Conservation (phyloP, 2,888 invertebrate genomes). For the Ornithoptera priamus region DNA sequence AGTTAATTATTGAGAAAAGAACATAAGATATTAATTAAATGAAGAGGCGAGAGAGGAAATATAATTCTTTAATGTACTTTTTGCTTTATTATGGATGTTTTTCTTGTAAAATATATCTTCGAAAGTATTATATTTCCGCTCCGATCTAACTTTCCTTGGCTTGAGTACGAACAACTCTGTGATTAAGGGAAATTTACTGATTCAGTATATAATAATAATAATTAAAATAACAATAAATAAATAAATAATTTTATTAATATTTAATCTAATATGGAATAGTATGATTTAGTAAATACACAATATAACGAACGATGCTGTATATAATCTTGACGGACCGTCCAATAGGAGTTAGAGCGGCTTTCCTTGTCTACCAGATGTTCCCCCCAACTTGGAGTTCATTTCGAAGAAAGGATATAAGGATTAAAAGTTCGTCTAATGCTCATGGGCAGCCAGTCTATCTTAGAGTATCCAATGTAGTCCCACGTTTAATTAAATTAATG, state of each 20-base stretch:
- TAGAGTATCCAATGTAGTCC: constrained; percentile 4
- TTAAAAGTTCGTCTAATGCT: constrained; percentile 67
- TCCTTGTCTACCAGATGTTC: constrained; percentile 51
- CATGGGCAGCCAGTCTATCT: constrained; percentile 47
- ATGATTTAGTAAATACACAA: too few species aligned
- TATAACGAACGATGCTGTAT: background rate
- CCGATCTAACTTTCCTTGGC: too few species aligned
- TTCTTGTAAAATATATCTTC: too few species aligned
- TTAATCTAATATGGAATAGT: too few species aligned
- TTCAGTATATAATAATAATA: too few species aligned
- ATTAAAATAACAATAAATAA: too few species aligned
- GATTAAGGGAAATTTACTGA: too few species aligned
- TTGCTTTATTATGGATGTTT: too few species aligned
- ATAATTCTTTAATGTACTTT: constrained; percentile 7
- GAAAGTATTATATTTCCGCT: too few species aligned
- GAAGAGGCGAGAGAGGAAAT: background rate
- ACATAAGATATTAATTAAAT: constrained; percentile 8
- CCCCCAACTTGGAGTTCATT: constrained; percentile 66
- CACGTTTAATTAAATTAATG: constrained; percentile 14
- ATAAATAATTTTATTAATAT: too few species aligned
- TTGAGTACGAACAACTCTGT: too few species aligned
- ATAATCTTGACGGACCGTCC: constrained; percentile 32
- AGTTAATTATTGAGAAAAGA: constrained; percentile 12
- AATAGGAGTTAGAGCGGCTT: constrained; percentile 49
- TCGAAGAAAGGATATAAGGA: constrained; percentile 71